These are phyloP conservation scores for Momotus momota DNA, from an alignment of 2,797 vertebrate genomes.

Conservation along the genomic window DNA sequence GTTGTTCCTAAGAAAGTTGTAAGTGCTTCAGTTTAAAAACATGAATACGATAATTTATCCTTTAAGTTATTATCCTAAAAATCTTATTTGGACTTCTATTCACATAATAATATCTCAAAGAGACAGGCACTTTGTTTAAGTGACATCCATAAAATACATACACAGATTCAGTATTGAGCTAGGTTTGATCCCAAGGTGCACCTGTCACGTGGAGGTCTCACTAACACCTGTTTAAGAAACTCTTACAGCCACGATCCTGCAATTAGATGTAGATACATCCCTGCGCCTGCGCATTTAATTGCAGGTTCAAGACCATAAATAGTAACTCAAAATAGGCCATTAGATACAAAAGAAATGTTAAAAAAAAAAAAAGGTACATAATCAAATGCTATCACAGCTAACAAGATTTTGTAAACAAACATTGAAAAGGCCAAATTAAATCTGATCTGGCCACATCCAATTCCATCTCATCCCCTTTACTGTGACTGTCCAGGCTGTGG, in stretches of 20 bases:
- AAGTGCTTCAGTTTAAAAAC: conserved; percentile 71
- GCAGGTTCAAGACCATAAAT: conserved; percentile 36
- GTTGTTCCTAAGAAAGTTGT: conserved; percentile 59
- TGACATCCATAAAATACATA: conserved; percentile 56
- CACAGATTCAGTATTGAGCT: conserved; percentile 8
- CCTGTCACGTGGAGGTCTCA: conserved; percentile 35
- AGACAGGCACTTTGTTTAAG: conserved; percentile 52
- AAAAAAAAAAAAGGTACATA: conserved; percentile 23
- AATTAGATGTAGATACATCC: conserved; percentile 1
- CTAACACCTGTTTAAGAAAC: conserved; percentile 39
- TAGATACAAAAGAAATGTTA: conserved; percentile 29
- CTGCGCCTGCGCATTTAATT: conserved; percentile 43
- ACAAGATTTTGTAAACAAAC: conserved; percentile 75
- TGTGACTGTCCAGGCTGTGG: background rate
- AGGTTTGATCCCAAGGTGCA: conserved; percentile 40
- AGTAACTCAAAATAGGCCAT: conserved; percentile 26
- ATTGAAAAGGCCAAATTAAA: conserved; percentile 62
- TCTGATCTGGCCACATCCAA: background rate
- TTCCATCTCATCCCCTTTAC: background rate
- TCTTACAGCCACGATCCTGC: conserved; percentile 28
- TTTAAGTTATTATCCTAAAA: conserved; percentile 74
- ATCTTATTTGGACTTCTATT: conserved; percentile 73
- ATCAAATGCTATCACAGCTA: conserved; percentile 51
- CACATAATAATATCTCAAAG: conserved; percentile 50
- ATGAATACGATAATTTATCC: conserved; percentile 69